Conservation (phyloP, 2,113 vertebrate genomes). For the Paratilapia polleni region DNA sequence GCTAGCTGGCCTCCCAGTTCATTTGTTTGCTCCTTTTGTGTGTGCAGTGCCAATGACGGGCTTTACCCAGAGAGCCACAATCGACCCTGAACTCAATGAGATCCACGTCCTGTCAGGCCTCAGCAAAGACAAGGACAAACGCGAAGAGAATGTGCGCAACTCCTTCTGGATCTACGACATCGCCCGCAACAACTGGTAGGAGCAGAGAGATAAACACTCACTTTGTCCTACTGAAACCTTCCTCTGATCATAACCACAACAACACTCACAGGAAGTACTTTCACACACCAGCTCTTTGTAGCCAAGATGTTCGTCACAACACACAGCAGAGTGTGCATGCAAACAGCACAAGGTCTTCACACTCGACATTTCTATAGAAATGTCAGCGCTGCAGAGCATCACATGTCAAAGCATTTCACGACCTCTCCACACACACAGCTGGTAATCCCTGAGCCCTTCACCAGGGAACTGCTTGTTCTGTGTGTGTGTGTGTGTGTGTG, state of each 20-base stretch:
- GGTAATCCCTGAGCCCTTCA: constrained; percentile 12
- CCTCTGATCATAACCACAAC: constrained; percentile 10
- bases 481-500: neutral
- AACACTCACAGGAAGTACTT: constrained; percentile 27
- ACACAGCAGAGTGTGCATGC: neutral
- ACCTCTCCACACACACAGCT: constrained; percentile 18
- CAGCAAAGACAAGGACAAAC: constrained; percentile 98
- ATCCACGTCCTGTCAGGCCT: constrained; percentile 98
- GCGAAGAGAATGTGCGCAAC: constrained; percentile 98
- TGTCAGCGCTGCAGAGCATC: neutral
- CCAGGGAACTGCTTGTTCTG: constrained; percentile 33
- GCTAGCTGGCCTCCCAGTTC: neutral
- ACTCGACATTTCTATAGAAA: constrained; percentile 1
- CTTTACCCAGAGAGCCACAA: constrained; percentile 98
- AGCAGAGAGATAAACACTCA: neutral
- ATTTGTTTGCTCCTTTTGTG: constrained; percentile 7
- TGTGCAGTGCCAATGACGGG: constrained; percentile 96
- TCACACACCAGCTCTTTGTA: constrained; percentile 17
- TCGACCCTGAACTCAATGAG: constrained; percentile 97
- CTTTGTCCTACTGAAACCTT: neutral
- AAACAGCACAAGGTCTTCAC: neutral
- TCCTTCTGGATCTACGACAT: constrained; percentile 99
- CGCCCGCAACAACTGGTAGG: constrained; percentile 96
- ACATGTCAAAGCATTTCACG: neutral
- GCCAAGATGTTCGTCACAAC: constrained; percentile 21